These are phyloP conservation scores for Montipora sp. DNA, from an alignment of 64 coral and sea anemone species.

Conservation along the genomic window DNA sequence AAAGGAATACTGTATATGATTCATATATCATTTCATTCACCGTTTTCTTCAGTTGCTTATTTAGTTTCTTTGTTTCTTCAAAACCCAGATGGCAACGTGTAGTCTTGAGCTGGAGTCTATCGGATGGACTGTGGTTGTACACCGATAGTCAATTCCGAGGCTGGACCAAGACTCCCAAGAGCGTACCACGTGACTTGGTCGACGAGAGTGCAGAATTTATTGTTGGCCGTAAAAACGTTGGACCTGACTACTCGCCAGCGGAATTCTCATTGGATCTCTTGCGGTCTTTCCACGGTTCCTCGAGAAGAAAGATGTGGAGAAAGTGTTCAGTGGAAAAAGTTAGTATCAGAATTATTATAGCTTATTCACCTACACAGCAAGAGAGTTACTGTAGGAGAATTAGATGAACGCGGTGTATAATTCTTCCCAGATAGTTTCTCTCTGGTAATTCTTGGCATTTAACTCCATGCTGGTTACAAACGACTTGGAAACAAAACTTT, in stretches of 20 bases:
- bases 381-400: too few species aligned
- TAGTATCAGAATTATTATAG: constrained; percentile 12
- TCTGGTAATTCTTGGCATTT: too few species aligned
- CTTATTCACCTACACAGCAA: too few species aligned
- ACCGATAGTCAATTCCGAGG: constrained; percentile 96
- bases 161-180: constrained; percentile 92
- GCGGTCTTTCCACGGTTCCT: constrained; percentile 88
- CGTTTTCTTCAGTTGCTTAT: neutral
- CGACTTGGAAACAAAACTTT: too few species aligned
- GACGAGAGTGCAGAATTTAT: constrained; percentile 78
- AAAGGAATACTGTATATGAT: too few species aligned
- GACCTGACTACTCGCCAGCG: constrained; percentile 70
- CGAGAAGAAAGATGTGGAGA: constrained; percentile 85
- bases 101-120: constrained; percentile 92
- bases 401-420: too few species aligned
- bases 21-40: too few species aligned
- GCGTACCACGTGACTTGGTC: constrained; percentile 76
- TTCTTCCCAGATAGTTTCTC: too few species aligned
- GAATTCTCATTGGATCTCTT: constrained; percentile 92
- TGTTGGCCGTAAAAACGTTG: constrained; percentile 89
- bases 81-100: constrained; percentile 93
- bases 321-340: constrained; percentile 95
- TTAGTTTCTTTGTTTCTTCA: neutral
- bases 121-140: constrained; percentile 91
- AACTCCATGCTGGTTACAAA: too few species aligned